Percentiles rank a stretch among this genome's conserved stretches.
Conservation (phyloP, 2,113 vertebrate species). For the Mystacornis crossleyi region DNA sequence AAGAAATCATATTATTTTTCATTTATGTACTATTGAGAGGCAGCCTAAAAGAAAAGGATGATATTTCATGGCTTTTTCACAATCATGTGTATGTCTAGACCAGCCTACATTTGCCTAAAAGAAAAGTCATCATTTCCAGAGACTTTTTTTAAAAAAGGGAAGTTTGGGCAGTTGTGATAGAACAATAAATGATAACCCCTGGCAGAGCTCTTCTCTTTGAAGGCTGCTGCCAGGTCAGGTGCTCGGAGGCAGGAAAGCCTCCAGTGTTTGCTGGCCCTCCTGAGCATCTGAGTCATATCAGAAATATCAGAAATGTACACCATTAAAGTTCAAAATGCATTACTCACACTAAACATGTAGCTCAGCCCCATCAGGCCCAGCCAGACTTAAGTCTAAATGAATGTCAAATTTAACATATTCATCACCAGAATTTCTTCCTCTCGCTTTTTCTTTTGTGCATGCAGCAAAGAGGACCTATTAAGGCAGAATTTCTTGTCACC, state of each 20-base stretch:
- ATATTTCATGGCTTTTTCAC: background rate
- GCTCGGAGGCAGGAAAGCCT: conserved; percentile 13
- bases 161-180: background rate
- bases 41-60: background rate
- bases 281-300: conserved; percentile 43
- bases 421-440: background rate
- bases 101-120: background rate
- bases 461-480: background rate
- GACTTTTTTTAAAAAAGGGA: background rate
- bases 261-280: background rate
- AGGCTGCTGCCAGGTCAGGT: background rate
- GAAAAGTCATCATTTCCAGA: background rate
- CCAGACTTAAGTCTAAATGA: background rate
- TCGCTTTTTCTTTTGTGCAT: background rate
- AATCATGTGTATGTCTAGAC: background rate
- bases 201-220: background rate
- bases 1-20: background rate
- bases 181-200: background rate
- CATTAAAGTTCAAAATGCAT: conserved; percentile 36
- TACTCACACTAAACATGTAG: conserved; percentile 16
- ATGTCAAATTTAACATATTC: conserved; percentile 34
- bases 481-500: background rate
- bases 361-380: background rate
- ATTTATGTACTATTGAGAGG: background rate
- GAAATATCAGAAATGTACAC: conserved; percentile 10